These are phyloP conservation scores for Australoheros scitulus DNA, from an alignment of 2,113 vertebrate genomes.

Conservation along the genomic window DNA sequence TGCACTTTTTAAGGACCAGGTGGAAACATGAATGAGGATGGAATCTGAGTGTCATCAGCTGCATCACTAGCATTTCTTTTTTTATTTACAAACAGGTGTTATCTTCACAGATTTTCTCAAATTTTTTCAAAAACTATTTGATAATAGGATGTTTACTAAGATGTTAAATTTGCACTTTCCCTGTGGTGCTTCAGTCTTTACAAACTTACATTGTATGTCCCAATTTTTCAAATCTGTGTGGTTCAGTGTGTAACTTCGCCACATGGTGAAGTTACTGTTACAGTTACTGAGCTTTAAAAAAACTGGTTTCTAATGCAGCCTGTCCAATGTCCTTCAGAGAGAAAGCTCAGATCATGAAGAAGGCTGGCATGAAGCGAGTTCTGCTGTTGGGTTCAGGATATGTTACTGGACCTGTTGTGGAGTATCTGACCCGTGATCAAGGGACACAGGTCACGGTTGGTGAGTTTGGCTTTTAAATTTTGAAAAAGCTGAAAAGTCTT, in stretches of 20 bases:
- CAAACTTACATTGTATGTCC: not conserved
- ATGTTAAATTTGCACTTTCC: not conserved
- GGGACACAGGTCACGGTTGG: conserved; percentile 89
- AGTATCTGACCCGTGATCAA: conserved; percentile 89
- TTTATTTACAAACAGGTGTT: not conserved
- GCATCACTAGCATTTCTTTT: not conserved
- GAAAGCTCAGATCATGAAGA: conserved; percentile 82
- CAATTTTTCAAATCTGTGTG: not conserved
- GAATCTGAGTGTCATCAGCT: not conserved
- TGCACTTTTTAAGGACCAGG: not conserved
- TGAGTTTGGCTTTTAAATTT: conserved; percentile 66
- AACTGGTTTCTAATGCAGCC: not conserved
- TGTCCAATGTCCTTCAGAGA: conserved; percentile 78
- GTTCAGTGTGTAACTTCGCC: not conserved
- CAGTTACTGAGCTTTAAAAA: not conserved
- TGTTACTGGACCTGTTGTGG: conserved; percentile 91
- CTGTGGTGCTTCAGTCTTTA: not conserved
- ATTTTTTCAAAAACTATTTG: not conserved
- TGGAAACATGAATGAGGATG: not conserved
- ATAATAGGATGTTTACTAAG: not conserved
- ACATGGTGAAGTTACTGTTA: not conserved
- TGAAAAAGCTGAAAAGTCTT: not conserved
- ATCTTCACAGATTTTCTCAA: not conserved
- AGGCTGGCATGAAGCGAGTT: conserved; percentile 86
- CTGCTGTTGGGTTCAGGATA: conserved; percentile 94